Evolutionary conservation across 2,888 invertebrate genomes (phyloP).

Genomic region (Glomeris marginata): DNA sequence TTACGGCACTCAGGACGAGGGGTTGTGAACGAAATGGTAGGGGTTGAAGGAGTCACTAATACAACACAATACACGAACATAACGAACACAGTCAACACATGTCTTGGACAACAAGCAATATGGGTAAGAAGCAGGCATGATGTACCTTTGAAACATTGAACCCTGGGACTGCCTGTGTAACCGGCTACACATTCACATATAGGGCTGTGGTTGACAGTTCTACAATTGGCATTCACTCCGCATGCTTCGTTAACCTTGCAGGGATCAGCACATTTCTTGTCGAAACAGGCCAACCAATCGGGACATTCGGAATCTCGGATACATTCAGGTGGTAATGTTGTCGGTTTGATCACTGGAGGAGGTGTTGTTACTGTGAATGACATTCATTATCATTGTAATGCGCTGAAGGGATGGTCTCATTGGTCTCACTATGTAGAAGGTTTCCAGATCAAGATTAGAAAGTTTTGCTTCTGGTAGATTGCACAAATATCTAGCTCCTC

Average conservation of each 20-base stretch:
- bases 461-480: too few relatives aligned
- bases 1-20: slow-evolving; percentile 1
- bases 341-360: not conserved
- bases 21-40: not conserved
- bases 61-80: not conserved
- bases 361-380: too few relatives aligned
- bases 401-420: too few relatives aligned
- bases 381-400: too few relatives aligned
- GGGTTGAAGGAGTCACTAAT: not conserved
- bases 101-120: too few relatives aligned
- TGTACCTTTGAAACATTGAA: slow-evolving; percentile 22
- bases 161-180: slow-evolving; percentile 58
- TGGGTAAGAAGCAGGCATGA: slow-evolving; percentile 1
- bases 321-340: not conserved
- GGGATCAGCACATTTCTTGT: slow-evolving; percentile 58
- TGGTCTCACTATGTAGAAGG: too few relatives aligned
- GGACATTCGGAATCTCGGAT: slow-evolving; percentile 4
- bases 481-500: too few relatives aligned
- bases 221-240: slow-evolving; percentile 57
- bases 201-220: slow-evolving; percentile 58
- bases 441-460: too few relatives aligned
- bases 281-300: slow-evolving; percentile 36
- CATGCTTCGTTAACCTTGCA: slow-evolving; percentile 61
- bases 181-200: slow-evolving; percentile 59
- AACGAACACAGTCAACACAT: slow-evolving; percentile 16